Conservation (phyloP, 2,113 vertebrate species). For the Callipepla californica region DNA sequence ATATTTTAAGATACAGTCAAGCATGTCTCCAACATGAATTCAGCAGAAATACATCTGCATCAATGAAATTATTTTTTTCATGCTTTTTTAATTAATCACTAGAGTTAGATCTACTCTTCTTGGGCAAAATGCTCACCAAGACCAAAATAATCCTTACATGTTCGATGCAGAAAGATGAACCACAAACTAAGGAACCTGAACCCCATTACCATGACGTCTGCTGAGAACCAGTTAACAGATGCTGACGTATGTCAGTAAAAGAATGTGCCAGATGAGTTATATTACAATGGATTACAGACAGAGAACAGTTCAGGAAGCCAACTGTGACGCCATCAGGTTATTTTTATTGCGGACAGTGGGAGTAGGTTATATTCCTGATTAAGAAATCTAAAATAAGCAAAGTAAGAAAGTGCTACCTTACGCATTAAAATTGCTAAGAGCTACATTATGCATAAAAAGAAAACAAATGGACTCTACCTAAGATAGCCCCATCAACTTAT, state of each 20-base stretch:
- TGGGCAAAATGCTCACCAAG: neutral
- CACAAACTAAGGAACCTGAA: neutral
- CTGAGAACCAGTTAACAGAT: neutral
- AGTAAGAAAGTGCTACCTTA: constrained; percentile 26
- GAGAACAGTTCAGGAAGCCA: constrained; percentile 12
- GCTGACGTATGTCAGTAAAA: neutral
- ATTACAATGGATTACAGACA: neutral
- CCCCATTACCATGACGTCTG: neutral
- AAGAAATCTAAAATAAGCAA: constrained; percentile 34
- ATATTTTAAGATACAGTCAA: neutral
- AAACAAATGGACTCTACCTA: neutral
- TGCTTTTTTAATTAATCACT: neutral
- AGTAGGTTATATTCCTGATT: constrained; percentile 25
- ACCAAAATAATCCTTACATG: neutral
- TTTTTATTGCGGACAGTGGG: constrained; percentile 4
- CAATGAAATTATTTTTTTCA: neutral
- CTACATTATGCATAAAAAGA: constrained; percentile 14
- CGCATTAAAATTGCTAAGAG: neutral
- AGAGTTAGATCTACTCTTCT: neutral
- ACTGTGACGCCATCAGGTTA: neutral
- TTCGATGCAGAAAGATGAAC: neutral
- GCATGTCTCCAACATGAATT: neutral
- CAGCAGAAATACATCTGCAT: neutral
- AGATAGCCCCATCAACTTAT: neutral
- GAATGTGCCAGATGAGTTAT: neutral